A percentile compares a stretch with the other conserved stretches of the same genome.
Evolutionary conservation across 1,140 invertebrate species (phyloP).

Genomic region (Zaprionus africanus): DNA sequence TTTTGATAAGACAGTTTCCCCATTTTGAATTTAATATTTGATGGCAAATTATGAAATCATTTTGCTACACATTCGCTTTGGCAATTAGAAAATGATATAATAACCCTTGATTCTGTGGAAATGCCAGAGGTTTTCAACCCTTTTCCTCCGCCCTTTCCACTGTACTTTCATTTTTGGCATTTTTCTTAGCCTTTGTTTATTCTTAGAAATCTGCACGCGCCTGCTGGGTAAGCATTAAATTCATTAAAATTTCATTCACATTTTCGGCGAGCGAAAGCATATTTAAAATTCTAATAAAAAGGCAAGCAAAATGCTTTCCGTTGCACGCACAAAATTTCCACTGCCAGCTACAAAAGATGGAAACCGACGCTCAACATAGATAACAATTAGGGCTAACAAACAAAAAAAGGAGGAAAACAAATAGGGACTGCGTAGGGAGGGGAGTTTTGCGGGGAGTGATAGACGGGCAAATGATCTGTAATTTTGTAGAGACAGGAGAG

Average conservation of each 20-base stretch:
- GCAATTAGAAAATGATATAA: constrained; percentile 32
- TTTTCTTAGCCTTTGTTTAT: constrained; percentile 7
- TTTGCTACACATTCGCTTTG: neutral
- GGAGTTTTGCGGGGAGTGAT: neutral
- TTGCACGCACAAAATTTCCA: constrained; percentile 52
- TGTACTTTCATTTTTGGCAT: neutral
- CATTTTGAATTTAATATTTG: neutral
- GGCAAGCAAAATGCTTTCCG: constrained; percentile 58
- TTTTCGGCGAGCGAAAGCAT: constrained; percentile 53
- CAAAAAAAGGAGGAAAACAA: constrained; percentile 22
- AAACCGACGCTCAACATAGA: constrained; percentile 63
- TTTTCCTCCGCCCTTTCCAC: constrained; percentile 2
- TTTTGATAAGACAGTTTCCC: neutral
- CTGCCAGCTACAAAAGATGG: constrained; percentile 49
- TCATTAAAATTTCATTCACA: constrained; percentile 79
- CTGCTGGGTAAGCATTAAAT: constrained; percentile 60
- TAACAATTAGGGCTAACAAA: constrained; percentile 66
- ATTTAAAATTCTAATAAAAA: constrained; percentile 79
- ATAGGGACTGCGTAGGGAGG: neutral
- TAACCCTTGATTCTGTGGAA: neutral
- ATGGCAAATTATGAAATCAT: constrained; percentile 3
- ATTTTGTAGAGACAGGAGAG: neutral
- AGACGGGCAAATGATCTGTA: constrained; percentile 6
- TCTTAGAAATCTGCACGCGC: constrained; percentile 29
- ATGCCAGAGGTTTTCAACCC: constrained; percentile 22